Base-by-base conservation (phyloP, 2,797 vertebrate species). In the Mormyrus hasselquistii region DNA sequence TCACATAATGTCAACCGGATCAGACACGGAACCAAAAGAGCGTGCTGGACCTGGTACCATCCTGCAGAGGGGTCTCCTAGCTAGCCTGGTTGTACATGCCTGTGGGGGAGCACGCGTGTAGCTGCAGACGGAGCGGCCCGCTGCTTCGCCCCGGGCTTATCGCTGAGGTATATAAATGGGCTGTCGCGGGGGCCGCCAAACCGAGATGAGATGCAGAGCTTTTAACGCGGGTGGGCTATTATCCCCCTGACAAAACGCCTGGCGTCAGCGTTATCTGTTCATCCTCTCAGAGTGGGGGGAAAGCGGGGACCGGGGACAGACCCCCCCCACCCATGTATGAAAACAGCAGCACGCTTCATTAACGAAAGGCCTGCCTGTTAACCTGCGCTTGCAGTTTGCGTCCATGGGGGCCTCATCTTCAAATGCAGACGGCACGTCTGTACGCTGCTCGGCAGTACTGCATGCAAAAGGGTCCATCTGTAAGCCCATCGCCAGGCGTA, bases 401-500 rank as follows among this genome's bases (percentile, higher is more conserved):
- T 93, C 95, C 95, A 94, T 95, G 95, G 95, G 93, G 95, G 94
- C 94, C 96, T 95, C 95, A 95, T 95, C 94, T 94, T 94, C 94
- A 95, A 95, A 95, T 95, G 94, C 89, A 87, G 92, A 93, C 94
- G 96, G 95, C 50, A 95, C 93, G 95, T 83, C 62, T 94, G 92
- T 79, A 19, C 19, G 88, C 65, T 86, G 95, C 95, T 95, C 95
- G 95, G 96, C 95, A 95, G 96, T 94, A 95, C 94, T 96, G 88
- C 59, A 76, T 65, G 95, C 96, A 96, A 96, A 95, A 95, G 95
- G 92, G 95, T 95, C 96, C 96, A 97, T 97, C 97, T 97, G 95
- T 92, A 96, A 96, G 95, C 94, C 96, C 95, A 97, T 97, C 96
- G 96, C 95, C 96, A 95, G 96, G 95, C 96, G 95, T 96, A 96